A percentile compares a stretch with the other conserved stretches of the same genome.
Conservation (phyloP, 35 echinoderm and acorn worm species). For the Ptychodera flava region DNA sequence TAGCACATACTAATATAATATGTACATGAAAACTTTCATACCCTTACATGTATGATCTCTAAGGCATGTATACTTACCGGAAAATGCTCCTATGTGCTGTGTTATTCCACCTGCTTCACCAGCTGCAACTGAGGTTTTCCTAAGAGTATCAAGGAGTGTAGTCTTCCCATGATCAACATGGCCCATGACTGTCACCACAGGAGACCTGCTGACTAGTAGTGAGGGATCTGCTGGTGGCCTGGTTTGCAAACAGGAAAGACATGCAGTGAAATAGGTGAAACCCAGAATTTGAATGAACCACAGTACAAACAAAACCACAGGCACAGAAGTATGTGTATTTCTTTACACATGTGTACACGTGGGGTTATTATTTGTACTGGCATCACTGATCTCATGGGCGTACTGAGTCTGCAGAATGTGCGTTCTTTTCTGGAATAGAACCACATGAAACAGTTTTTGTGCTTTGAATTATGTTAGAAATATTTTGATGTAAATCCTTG, state of each 20-base stretch:
- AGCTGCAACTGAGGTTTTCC: constrained; percentile 87
- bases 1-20: no score
- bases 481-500: no score
- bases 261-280: no score
- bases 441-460: no score
- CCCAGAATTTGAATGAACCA: no score
- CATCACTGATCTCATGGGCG: not conserved
- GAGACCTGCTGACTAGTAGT: constrained; percentile 44
- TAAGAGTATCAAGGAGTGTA: constrained; percentile 70
- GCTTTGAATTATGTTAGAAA: no score
- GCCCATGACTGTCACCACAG: constrained; percentile 96
- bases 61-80: no score
- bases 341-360: not conserved
- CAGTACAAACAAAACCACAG: not conserved
- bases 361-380: not conserved
- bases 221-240: constrained; percentile 63
- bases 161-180: constrained; percentile 99
- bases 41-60: no score
- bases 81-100: constrained; percentile 95
- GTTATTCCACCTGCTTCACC: constrained; percentile 96
- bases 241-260: no score
- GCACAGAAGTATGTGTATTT: not conserved
- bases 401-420: not conserved
- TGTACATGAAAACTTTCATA: no score
- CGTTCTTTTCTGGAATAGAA: not conserved